These are phyloP conservation scores for Caenorhabditis sp. DNA, from an alignment of 2,888 invertebrate genomes.

Conservation along the genomic window DNA sequence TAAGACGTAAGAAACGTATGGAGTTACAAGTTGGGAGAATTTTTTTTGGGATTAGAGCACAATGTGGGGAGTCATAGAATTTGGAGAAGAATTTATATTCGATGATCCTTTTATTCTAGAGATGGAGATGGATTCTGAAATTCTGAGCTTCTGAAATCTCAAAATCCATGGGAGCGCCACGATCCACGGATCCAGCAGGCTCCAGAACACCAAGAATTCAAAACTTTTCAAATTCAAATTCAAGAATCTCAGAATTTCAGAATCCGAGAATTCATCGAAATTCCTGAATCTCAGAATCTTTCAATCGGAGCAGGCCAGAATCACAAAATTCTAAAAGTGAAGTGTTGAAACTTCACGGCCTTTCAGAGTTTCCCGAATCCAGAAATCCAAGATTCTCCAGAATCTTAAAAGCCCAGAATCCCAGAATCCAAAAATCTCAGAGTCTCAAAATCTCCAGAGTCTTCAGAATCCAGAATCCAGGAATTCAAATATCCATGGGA, in stretches of 20 bases:
- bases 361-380: background rate
- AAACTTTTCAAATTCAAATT: too few relatives aligned
- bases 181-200: too few relatives aligned
- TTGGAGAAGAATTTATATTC: background rate
- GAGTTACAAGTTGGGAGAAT: conserved; percentile 45
- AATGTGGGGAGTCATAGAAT: background rate
- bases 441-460: too few relatives aligned
- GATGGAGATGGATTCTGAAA: conserved; percentile 4
- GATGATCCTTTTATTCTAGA: too few relatives aligned
- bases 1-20: conserved; percentile 44
- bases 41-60: background rate
- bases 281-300: background rate
- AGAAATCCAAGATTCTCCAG: background rate
- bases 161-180: too few relatives aligned
- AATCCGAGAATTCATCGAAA: background rate
- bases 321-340: background rate
- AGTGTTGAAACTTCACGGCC: background rate
- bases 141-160: background rate
- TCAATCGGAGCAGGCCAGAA: background rate
- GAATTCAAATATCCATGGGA: background rate
- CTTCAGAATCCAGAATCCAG: too few relatives aligned
- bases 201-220: too few relatives aligned
- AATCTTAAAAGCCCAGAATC: background rate
- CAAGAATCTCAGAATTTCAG: background rate
- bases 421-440: background rate